A percentile compares a stretch with the other conserved stretches of the same genome.
Conservation (phyloP, 2,888 invertebrate genomes). For the Blera fallax region DNA sequence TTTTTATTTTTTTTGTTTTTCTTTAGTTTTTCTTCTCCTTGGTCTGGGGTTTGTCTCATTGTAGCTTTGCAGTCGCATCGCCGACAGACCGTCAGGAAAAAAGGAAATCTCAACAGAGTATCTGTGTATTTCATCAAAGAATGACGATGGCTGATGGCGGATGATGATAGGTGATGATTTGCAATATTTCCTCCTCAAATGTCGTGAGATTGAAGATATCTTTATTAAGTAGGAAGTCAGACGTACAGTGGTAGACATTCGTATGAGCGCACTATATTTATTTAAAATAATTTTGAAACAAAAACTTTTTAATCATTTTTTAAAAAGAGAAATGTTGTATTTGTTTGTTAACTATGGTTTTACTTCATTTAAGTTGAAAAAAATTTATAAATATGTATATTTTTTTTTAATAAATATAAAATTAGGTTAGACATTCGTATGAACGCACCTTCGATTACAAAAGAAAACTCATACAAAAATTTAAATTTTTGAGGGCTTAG, state of each 20-base stretch:
- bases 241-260: neutral
- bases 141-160: slow-evolving; percentile 11
- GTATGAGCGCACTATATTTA: too few relatives aligned
- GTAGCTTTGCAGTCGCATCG: neutral
- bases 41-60: neutral
- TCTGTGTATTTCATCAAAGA: slow-evolving; percentile 2
- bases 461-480: too few relatives aligned
- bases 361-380: too few relatives aligned
- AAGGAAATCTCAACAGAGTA: neutral
- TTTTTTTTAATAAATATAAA: too few relatives aligned
- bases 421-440: too few relatives aligned
- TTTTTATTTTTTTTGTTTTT: neutral
- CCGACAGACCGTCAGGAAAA: neutral
- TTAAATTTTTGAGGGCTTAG: too few relatives aligned
- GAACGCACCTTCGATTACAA: too few relatives aligned
- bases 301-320: too few relatives aligned
- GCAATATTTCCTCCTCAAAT: slow-evolving; percentile 2
- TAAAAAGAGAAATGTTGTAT: too few relatives aligned
- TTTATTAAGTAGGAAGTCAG: slow-evolving; percentile 7
- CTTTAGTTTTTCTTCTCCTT: neutral
- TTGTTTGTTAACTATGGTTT: too few relatives aligned
- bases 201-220: slow-evolving; percentile 10
- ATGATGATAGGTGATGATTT: slow-evolving; percentile 47
- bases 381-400: too few relatives aligned
- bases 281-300: too few relatives aligned